Base-by-base conservation (phyloP, 2,113 vertebrate genomes). In the Engystomops pustulosus region DNA sequence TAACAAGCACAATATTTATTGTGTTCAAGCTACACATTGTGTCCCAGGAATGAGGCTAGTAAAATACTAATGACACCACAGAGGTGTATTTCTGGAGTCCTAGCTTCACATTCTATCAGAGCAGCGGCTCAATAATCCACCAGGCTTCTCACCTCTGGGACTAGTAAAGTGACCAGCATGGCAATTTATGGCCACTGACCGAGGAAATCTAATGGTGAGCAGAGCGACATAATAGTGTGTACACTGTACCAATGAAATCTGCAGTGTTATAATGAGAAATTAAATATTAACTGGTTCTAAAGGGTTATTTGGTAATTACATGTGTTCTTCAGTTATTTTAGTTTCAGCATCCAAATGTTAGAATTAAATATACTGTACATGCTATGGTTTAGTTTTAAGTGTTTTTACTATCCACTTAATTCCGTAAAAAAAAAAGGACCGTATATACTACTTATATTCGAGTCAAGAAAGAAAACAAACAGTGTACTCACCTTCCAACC, bases 1-100 rank as follows among this genome's bases (percentile, higher is more conserved):
- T 69, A 84, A 84, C 82, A 78, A 77, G 82, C 72, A 78, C 32
- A 78, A 55, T 76, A 84, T 84, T 84, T 77, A 84, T 36, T 76
- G 36, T 68, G 60, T 30, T 34, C 58, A 55, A 69, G 45, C 45
- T 68, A 30, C 53, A 47, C 36, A 41, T 62, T 17, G 5, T 53
- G 44, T 53, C 25, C 6, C 32, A 41, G 55, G 41, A 83, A 83
- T 62, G 27, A 47, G 55, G 15, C 20, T 68, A 68, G 81, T 77
- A 77, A 77, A 76, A 18, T 49, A 25, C 14, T 51, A 84, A 68
- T 62, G 30, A 15, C 44, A 38, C 72, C 58, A 62, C 82, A 23
- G 60, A 71, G 60, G 45, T 51, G 14, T 32, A 83, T 25, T 53
- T 23, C 45, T 12, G 51, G 49, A 51, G 15, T n/a, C 2, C n/a